Evolutionary conservation across 2,797 vertebrate species (phyloP), one percentile per base, ranked within the genome.

Genomic region (Fringilla coelebs): DNA sequence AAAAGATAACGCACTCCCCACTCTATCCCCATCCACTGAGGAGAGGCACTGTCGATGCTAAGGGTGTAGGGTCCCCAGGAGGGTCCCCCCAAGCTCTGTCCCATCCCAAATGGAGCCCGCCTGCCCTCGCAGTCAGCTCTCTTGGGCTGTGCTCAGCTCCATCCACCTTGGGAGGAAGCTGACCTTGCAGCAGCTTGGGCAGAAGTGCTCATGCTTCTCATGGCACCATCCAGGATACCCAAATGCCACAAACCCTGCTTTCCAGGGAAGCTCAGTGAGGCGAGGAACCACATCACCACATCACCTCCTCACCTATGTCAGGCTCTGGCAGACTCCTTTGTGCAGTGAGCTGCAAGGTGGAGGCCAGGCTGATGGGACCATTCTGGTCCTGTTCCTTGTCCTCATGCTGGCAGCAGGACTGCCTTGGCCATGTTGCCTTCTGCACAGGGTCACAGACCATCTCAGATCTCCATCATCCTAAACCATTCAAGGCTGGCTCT

Each of bases 111-210:
- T 3, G 3, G 28, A 63, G 24, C 34, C 51, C 22, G 34, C 31
- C 15, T 66, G 45, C 73, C 54, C 0, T 52, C 65, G 28, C 36
- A 88, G 26, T 17, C 7, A 11, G 20, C 14, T 8, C 9, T 63
- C 12, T 66, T 48, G 61, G 65, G 68, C 68, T 10, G 0, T 25
- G 40, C n/a, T 52, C 43, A 66, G 65, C 55, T 65, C 41, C 1
- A 1, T 51, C 57, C 1, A 0, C 1, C 26, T 1, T 1, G 17
- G 21, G 11, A 62, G 16, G 19, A 68, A 66, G 25, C 25, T 1
- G 3, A 32, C 29, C 24, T 18, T 65, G 52, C 28, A 43, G 40
- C 36, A 58, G 2, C 18, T 22, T 1, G 4, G 52, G 32, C 34
- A 88, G 61, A 80, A 75, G 17, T 8, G 17, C 31, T 85, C 8